phyloP scores from a whole-genome alignment of 2,797 vertebrate species.

The Selene dorsalis region DNA sequence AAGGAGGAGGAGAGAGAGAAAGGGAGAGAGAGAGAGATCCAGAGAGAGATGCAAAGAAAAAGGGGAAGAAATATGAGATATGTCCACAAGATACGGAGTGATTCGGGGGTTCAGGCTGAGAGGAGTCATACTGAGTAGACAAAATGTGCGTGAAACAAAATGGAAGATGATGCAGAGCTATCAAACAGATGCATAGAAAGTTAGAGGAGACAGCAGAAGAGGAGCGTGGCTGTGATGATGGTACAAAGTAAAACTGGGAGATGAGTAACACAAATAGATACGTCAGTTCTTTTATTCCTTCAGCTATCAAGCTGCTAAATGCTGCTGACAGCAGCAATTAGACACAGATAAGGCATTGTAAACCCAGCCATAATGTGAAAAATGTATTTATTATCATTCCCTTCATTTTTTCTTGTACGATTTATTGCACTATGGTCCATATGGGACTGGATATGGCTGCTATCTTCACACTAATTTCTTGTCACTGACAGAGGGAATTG shows the following conservation, averaged over 20 bases:
- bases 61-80: conserved; percentile 34
- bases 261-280: background rate
- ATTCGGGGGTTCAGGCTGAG: background rate
- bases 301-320: too few relatives aligned
- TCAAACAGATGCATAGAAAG: conserved; percentile 18
- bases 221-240: conserved; percentile 3
- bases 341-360: too few relatives aligned
- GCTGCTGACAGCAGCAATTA: too few relatives aligned
- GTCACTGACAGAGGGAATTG: too few relatives aligned
- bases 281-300: too few relatives aligned
- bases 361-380: too few relatives aligned
- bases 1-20: conserved; percentile 68
- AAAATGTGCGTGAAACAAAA: conserved; percentile 26
- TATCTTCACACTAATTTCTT: too few relatives aligned
- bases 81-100: conserved; percentile 15
- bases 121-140: conserved; percentile 39
- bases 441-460: too few relatives aligned
- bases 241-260: conserved; percentile 38
- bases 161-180: conserved; percentile 13
- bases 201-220: conserved; percentile 14
- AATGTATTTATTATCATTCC: too few relatives aligned
- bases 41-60: conserved; percentile 33
- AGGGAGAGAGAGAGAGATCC: conserved; percentile 42
- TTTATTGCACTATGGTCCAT: too few relatives aligned
- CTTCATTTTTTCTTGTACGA: too few relatives aligned